Evolutionary conservation across 37 sponge, comb jelly and placozoan genomes (phyloP), one percentile per base, ranked within the genome.

Genomic region (Hexactinellida sp.): DNA sequence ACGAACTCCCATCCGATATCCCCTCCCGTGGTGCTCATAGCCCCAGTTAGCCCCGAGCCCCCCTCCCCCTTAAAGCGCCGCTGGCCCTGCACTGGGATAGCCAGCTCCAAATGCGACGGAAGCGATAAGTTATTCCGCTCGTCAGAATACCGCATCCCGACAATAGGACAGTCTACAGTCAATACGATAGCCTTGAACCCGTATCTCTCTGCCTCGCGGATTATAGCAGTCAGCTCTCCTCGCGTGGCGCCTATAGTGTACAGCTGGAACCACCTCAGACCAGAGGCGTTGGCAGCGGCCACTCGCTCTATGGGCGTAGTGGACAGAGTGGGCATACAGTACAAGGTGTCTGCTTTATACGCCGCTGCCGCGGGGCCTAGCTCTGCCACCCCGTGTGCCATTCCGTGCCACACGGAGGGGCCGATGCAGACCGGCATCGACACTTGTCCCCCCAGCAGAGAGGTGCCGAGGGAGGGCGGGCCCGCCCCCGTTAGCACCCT

Each of bases 321-420:
- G 63, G 91, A 85, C 85, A 87, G 90, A 0, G 92, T 86, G 83
- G 28, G 3, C 28, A 63, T 10, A 63, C 76, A 63, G 28, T 25
- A 25, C 3, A 10, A 23, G 76, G 76, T 63, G 32, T 63, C 34
- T 21, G 30, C 3, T 87, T 24, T 30, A 28, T 51, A 5, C 63
- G n/a, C 36, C 89, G 92, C 96, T 90, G 84, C 87, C 28, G 93
- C 97, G 51, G 90, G 94, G 19, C 91, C 97, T n/a, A 51, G 24
- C 55, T 96, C 97, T 23, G 93, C 94, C 28, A 92, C 91, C n/a
- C 54, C 54, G 51, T 94, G 95, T 16, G 97, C 97, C 90, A 96
- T 89, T 25, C 86, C 38, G 37, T 96, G 97, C 88, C 91, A 85
- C 37, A 95, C 97, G 37, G 97, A 94, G 34, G 96, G 96, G 0